These are phyloP conservation scores for Miopithecus talapoin DNA, from an alignment of 2,797 vertebrate genomes.

Conservation along the genomic window DNA sequence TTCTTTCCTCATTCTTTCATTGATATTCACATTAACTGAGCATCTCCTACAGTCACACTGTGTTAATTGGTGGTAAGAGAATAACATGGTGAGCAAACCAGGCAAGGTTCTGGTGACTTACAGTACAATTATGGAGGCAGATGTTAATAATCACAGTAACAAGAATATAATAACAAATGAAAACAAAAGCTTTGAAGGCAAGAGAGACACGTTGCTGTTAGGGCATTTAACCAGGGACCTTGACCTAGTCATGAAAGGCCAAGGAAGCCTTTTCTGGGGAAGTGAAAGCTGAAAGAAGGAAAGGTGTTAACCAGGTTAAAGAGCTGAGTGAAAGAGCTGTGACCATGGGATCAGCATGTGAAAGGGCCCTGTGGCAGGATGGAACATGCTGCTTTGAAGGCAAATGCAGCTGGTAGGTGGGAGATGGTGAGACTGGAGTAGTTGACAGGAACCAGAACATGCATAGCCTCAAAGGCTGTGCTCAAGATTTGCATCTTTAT, in stretches of 20 bases:
- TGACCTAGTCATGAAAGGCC: background rate
- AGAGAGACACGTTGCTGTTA: background rate
- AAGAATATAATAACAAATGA: background rate
- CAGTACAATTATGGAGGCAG: background rate
- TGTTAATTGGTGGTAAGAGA: background rate
- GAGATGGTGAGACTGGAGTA: background rate
- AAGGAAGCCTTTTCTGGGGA: background rate
- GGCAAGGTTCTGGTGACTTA: background rate
- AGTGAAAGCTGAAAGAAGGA: background rate
- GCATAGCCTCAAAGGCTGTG: background rate
- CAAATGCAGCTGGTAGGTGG: background rate
- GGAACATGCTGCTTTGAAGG: background rate
- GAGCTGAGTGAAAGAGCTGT: background rate
- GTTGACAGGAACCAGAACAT: background rate
- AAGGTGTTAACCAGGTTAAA: background rate
- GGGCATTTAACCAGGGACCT: background rate
- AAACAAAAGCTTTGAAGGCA: background rate
- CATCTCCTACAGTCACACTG: background rate
- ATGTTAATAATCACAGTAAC: background rate
- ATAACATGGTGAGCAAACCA: background rate
- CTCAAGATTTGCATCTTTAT: background rate
- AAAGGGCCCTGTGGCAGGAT: background rate
- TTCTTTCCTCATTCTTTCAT: background rate
- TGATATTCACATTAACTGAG: background rate
- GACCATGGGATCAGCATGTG: background rate